Base-by-base conservation (phyloP, 2,113 vertebrate species). In the Dendropsophus ebraccatus region DNA sequence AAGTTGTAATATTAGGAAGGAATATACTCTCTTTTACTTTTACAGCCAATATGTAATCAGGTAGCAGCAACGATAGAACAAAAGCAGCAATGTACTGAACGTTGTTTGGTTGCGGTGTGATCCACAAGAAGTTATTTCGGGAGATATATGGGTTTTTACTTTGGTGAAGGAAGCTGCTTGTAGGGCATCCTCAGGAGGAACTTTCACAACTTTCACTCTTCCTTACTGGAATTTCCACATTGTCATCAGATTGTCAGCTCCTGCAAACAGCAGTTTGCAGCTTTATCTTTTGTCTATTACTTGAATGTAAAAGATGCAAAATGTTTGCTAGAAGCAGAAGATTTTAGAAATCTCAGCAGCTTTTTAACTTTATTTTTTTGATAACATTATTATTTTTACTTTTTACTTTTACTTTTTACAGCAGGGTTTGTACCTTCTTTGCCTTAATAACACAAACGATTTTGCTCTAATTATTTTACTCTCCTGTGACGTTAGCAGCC, bases 201-300 rank as follows among this genome's bases (percentile, higher is more conserved):
- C 56, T 62, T 80, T 60, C 77, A 80, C 54, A 60, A 80, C 54
- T 80, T 45, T 62, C 77, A 76, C 74, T 62, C 23, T 60, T 80
- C 32, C 45, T 50, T 30, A 19, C 7, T 62, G 35, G 56, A 11
- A 80, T 60, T 37, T 80, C 28, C 58, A 32, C 52, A 80, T 17
- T 49, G 30, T 58, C 23, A n/a, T 45, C 32, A 62, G 56, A 41
- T 41, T 80, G 52, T 35, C 65, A 35, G 65, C 65, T 67, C 11
- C 30, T 49, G 8, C 12, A 65, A 65, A 65, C 74, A 32, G 4
- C 13, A 70, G 1, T 50, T 5, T 76, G 12, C 4, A 28, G 6
- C 25, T 76, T 17, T 77, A 21, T 54, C 25, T 32, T 6, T 32
- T 13, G 12, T 13, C 13, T 30, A 16, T 67, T 37, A 70, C 67